Conservation (phyloP, 2,888 invertebrate genomes). For the Chouioia cunea region DNA sequence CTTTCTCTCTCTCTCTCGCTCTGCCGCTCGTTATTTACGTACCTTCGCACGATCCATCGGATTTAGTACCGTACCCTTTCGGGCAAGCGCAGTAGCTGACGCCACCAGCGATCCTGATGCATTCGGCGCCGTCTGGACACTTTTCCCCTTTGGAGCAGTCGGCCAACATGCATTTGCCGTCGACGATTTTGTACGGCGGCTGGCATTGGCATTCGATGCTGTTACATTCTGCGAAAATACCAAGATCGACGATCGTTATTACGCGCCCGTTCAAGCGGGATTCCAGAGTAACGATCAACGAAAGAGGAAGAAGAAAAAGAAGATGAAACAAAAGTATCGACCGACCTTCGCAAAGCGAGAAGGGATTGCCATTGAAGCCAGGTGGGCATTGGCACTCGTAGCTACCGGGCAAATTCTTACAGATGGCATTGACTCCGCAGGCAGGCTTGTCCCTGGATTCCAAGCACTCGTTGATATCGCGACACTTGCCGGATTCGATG, state of each 20-base stretch:
- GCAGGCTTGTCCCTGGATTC: conserved; percentile 81
- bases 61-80: conserved; percentile 82
- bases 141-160: conserved; percentile 85
- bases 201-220: conserved; percentile 88
- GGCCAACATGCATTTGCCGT: conserved; percentile 86
- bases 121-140: conserved; percentile 89
- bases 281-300: no score
- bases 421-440: conserved; percentile 90
- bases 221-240: conserved; percentile 74
- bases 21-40: conserved; percentile 16
- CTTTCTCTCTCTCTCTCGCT: no score
- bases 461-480: conserved; percentile 89
- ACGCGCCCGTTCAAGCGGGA: not conserved
- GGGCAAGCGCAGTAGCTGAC: conserved; percentile 95
- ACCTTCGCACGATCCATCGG: conserved; percentile 84
- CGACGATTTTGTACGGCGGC: conserved; percentile 86
- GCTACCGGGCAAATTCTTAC: conserved; percentile 92
- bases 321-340: no score
- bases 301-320: conserved; percentile 4
- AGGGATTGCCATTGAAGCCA: conserved; percentile 92
- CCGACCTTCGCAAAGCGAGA: conserved; percentile 81
- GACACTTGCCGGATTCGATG: conserved; percentile 79
- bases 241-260: not conserved
- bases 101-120: conserved; percentile 89
- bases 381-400: conserved; percentile 92